These are phyloP conservation scores for Gambusia holbrooki DNA, from an alignment of 2,113 vertebrate genomes.

Conservation along the genomic window DNA sequence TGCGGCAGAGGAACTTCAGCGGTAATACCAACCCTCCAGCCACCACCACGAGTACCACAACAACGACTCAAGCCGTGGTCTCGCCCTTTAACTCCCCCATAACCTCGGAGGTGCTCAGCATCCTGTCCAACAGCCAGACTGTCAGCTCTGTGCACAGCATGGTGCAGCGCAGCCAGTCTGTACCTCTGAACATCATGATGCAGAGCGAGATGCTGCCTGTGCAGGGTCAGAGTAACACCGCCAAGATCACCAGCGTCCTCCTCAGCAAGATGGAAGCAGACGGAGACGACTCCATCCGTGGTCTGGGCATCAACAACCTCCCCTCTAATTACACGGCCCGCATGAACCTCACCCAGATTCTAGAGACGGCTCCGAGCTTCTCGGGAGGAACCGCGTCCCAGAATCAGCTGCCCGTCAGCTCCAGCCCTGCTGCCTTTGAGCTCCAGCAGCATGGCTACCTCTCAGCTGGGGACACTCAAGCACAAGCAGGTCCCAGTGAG, in stretches of 20 bases:
- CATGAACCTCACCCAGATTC: conserved; percentile 99
- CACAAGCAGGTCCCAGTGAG: conserved; percentile 90
- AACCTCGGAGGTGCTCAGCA: conserved; percentile 87
- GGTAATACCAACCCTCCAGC: conserved; percentile 87
- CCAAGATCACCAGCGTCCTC: conserved; percentile 96
- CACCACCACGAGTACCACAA: conserved; percentile 68
- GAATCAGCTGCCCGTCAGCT: conserved; percentile 84
- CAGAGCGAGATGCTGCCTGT: conserved; percentile 92
- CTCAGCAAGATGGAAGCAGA: conserved; percentile 97
- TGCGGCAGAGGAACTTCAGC: conserved; percentile 94
- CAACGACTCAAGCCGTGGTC: conserved; percentile 83
- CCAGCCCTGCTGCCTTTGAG: conserved; percentile 88
- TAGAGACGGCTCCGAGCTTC: conserved; percentile 88
- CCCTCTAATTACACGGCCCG: conserved; percentile 98
- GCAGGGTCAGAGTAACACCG: conserved; percentile 87
- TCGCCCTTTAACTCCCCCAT: conserved; percentile 91
- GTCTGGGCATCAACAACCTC: conserved; percentile 96
- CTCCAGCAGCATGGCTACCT: conserved; percentile 97
- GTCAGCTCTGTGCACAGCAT: conserved; percentile 89
- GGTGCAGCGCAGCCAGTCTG: conserved; percentile 95
- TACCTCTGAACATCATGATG: conserved; percentile 98
- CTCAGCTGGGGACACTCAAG: conserved; percentile 89
- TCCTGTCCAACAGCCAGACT: conserved; percentile 86
- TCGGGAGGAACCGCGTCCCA: conserved; percentile 75
- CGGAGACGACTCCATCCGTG: conserved; percentile 91